These are phyloP conservation scores for Lamprotornis superbus DNA, from an alignment of 2,113 vertebrate species.

Conservation along the genomic window DNA sequence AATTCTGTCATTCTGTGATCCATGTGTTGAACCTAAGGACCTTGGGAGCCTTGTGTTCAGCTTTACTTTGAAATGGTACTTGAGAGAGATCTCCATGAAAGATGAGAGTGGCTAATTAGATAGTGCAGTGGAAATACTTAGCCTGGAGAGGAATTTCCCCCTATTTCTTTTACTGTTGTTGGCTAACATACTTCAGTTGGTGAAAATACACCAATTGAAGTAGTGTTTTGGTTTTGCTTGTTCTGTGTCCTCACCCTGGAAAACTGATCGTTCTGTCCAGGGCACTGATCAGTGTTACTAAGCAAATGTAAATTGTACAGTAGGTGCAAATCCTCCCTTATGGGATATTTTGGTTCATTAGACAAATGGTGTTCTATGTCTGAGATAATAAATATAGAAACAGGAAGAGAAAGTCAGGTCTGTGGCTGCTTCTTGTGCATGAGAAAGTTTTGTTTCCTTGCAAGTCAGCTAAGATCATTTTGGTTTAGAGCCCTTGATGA, in stretches of 20 bases:
- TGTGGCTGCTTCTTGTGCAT: neutral
- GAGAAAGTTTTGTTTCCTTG: neutral
- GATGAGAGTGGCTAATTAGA: neutral
- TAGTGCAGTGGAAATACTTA: neutral
- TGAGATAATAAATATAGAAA: neutral
- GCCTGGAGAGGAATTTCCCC: neutral
- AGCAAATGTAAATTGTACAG: neutral
- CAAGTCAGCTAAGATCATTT: neutral
- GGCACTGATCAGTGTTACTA: neutral
- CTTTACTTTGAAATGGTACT: neutral
- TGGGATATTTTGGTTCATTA: neutral
- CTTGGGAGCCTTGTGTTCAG: neutral
- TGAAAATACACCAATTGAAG: neutral
- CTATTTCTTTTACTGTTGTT: neutral
- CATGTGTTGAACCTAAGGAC: fast-evolving
- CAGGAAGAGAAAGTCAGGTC: neutral
- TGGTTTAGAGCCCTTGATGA: neutral
- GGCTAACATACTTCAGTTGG: neutral
- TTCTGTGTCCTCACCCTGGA: neutral
- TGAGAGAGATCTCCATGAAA: neutral
- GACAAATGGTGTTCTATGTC: neutral
- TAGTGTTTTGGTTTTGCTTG: neutral
- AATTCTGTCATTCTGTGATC: neutral
- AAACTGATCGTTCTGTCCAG: neutral
- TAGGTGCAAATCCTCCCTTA: neutral